Base-by-base conservation (phyloP, 1,140 invertebrate genomes). In the Octopus bimaculoides region DNA sequence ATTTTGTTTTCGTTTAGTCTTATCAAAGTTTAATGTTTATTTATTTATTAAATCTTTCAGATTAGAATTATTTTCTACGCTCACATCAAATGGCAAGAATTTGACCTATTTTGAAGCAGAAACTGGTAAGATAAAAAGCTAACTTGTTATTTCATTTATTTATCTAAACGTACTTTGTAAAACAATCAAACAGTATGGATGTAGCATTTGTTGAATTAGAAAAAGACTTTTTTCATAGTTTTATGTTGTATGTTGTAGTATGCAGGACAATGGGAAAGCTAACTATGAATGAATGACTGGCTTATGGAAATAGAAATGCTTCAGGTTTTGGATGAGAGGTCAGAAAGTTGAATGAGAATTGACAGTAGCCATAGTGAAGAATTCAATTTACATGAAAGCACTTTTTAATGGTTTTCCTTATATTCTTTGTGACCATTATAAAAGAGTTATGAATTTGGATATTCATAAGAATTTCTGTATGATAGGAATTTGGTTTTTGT, bases 51-150 rank as follows among this genome's bases (percentile, higher is more conserved):
- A 52, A 14, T 75, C 14, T 53, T 75, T 75, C 74, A 75, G 74
- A 53, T 75, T 75, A 52, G 52, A 53, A 14, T 75, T 75, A 53
- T 75, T 75, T 52, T 14, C 20, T 52, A 41, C 41, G 20, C 74
- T 75, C 4, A 75, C 74, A 14, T 14, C 26, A 52, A 53, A 75
- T 75, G 74, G 74, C 20, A 75, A 75, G 52, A 52, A 75, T 53
- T 53, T 75, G 41, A 53, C 74, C n/a, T 75, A 75, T 53, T 75
- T 75, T 75, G 74, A 75, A 75, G 52, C 26, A 52, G 74, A 75
- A 75, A 75, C 26, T 75, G 73, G 74, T 75, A 52, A 75, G 74
- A 41, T 20, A 74, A 74, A n/a, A 9, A 14, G 12, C 61, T n/a
- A 66, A n/a, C 61, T 66, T 12, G 61, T 12, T 66, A 66, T n/a